Evolutionary conservation across 1,140 invertebrate species (phyloP), one percentile per base, ranked within the genome.

Genomic region (Mya arenaria): DNA sequence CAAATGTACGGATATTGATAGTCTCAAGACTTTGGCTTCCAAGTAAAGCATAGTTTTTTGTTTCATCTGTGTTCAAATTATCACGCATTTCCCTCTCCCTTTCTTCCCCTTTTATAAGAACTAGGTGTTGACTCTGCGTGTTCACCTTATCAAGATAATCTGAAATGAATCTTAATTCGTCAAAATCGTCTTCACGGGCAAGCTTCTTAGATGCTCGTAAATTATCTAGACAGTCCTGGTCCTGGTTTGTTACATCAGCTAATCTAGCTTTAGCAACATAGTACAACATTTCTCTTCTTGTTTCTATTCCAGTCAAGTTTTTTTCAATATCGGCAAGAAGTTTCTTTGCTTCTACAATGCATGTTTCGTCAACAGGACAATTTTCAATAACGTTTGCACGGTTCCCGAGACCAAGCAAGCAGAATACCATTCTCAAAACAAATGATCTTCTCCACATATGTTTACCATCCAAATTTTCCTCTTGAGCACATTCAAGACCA

Each of bases 251-350:
- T 44, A 71, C 19, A 32, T 71, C 68, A 13, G 4, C 10, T 3
- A 71, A 17, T 71, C 68, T 48, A 8, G 68, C 39, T 55, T 36
- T 71, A 8, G 44, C 68, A 4, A 48, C 68, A 6, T 52, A 52
- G 36, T 71, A 71, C 25, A 71, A 30, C 68, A 71, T 28, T 28
- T 71, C 5, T 30, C 68, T 39, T 52, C 44, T 48, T 2, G 19
- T 71, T 36, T 71, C 68, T 23, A 71, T 71, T 23, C 68, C 68
- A 30, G 28, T 34, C 23, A 4, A 66, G 41, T 66, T 30, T 37
- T 30, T 48, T 8, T 71, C 44, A 52, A 71, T 44, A 15, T 71
- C 68, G 48, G 39, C 44, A 0, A 71, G 39, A 44, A 52, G 37
- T 19, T 0, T 0, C 55, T 71, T 52, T 13, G 68, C 39, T 30